These are phyloP conservation scores for Psephotus haematonotus DNA, from an alignment of 2,113 vertebrate genomes.

Conservation along the genomic window DNA sequence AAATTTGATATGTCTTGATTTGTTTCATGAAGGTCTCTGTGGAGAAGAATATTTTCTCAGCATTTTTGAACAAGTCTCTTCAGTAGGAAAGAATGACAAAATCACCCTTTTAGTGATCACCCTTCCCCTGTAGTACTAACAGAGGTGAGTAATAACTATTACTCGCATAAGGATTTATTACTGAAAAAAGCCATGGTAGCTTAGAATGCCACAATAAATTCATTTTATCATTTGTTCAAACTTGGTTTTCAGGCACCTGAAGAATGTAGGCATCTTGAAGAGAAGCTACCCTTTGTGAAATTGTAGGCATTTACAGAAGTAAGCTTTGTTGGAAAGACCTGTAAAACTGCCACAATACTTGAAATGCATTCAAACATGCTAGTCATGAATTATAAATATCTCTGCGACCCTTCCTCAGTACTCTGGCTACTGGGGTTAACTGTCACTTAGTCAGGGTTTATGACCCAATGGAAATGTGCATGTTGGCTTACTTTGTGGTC, in stretches of 20 bases:
- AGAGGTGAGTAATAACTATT: neutral
- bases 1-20: neutral
- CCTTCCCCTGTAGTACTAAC: neutral
- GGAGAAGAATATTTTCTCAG: neutral
- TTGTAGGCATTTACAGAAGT: neutral
- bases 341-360: slow-evolving; percentile 13
- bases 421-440: slow-evolving; percentile 30
- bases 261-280: neutral
- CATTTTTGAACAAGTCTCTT: neutral
- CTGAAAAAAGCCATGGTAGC: neutral
- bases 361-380: slow-evolving; percentile 6
- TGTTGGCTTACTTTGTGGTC: neutral
- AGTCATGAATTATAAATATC: slow-evolving; percentile 29
- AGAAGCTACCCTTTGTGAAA: neutral
- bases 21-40: neutral
- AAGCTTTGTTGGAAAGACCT: slow-evolving; percentile 1
- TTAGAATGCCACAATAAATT: neutral
- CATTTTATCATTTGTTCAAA: neutral
- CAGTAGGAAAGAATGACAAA: neutral
- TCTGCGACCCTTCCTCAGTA: slow-evolving; percentile 1
- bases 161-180: neutral
- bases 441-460: neutral
- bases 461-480: neutral
- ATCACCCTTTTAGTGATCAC: neutral
- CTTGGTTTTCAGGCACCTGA: neutral